Evolutionary conservation across 2,888 invertebrate species (phyloP), one percentile per base, ranked within the genome.

Genomic region (Cabera pusaria): DNA sequence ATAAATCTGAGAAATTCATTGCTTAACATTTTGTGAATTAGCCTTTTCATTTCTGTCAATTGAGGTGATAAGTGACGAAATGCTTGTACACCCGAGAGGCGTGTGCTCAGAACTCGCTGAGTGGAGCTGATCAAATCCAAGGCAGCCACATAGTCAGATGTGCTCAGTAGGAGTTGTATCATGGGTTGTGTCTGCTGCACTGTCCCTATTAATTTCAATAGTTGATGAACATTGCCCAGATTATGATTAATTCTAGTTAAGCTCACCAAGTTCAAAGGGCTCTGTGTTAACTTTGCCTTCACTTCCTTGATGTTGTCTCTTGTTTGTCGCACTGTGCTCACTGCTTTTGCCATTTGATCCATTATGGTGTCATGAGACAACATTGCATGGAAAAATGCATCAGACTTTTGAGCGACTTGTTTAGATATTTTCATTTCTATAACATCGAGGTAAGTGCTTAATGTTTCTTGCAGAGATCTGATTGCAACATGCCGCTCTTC

Each of bases 161-260:
- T 97, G 45, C 98, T 97, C 23, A 99, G 89, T 27, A 99, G 88
- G 35, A 98, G 90, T 75, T 99, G 99, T 63, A 99, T 95, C 80
- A 97, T 98, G 1, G 98, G 97, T 75, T 99, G 99, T 7, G 99
- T 98, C 88, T 99, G 98, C 75, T 98, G 95, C 4, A 99, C 97
- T 2, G 97, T 98, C 3, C 95, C 93, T 94, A 99, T 98, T 39
- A 98, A 83, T 69, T 96, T 96, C 24, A 98, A 82, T 60, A 95
- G 92, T 56, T 95, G 93, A 64, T 93, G 86, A 1, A 94, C 91
- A 67, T 91, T 83, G 27, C 90, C 82, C 39, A 93, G 89, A 72
- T 95, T 95, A 22, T 90, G 85, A 48, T 92, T 90, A 1, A 92
- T 91, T 64, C 92, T 90, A 11, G 93, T 93, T 44, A 93, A 86